These are phyloP conservation scores for Leptarthrus brevirostris DNA, from an alignment of 2,888 invertebrate genomes.

Conservation along the genomic window DNA sequence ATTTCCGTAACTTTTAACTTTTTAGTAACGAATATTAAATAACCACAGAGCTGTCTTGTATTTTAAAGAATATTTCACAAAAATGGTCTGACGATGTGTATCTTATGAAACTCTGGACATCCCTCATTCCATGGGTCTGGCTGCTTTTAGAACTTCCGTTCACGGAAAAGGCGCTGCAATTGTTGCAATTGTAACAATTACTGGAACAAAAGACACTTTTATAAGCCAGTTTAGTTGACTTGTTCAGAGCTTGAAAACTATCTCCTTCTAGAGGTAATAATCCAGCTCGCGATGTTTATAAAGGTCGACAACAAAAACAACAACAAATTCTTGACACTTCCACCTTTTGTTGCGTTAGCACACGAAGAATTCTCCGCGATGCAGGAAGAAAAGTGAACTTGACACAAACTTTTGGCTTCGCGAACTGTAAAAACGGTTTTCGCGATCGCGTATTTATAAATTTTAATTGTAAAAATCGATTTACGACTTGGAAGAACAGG, in stretches of 20 bases:
- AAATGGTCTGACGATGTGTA: slow-evolving; percentile 84
- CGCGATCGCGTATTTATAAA: slow-evolving; percentile 7
- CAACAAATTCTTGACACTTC: background rate
- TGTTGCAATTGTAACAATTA: slow-evolving; percentile 35
- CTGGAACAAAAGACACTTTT: background rate
- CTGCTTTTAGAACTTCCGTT: slow-evolving; percentile 2
- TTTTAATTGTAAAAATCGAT: background rate
- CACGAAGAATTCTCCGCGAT: background rate
- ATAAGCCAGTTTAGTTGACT: slow-evolving; percentile 42
- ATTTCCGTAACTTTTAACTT: too few relatives aligned
- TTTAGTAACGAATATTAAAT: too few relatives aligned
- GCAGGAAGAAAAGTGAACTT: slow-evolving; percentile 1
- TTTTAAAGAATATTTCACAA: slow-evolving; percentile 65
- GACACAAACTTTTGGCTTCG: background rate
- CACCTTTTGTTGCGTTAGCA: background rate
- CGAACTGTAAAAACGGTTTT: background rate
- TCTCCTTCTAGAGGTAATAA: background rate
- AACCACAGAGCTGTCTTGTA: background rate
- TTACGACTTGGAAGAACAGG: background rate
- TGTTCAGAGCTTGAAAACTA: background rate
- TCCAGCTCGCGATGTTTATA: background rate
- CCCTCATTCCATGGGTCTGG: slow-evolving; percentile 53
- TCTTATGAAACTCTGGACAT: slow-evolving; percentile 71
- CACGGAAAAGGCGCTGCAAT: background rate
- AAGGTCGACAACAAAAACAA: background rate